A percentile compares a stretch with the other conserved stretches of the same genome.
phyloP scores from a whole-genome alignment of 2,113 vertebrate species.

The Carollia perspicillata region DNA sequence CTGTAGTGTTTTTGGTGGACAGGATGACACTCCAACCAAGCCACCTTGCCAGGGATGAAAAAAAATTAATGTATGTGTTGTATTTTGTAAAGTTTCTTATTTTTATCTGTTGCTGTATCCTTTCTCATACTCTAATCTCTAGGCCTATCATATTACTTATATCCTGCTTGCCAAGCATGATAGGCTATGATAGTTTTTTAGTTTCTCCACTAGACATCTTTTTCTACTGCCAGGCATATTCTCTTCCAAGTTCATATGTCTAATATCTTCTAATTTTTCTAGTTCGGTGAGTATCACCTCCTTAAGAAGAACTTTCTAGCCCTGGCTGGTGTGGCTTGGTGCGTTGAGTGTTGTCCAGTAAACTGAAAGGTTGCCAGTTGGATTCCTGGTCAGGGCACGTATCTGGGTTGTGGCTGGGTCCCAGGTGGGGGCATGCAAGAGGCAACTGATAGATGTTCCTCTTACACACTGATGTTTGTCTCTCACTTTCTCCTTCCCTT shows the following conservation, averaged over 20 bases:
- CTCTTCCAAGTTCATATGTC: neutral
- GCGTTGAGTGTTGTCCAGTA: too few species aligned
- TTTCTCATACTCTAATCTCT: neutral
- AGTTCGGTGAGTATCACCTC: neutral
- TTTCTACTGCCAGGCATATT: neutral
- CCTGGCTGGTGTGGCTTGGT: too few species aligned
- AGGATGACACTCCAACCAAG: too few species aligned
- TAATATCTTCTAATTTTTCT: neutral
- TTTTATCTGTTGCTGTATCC: neutral
- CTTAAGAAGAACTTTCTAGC: neutral
- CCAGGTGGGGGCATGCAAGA: too few species aligned
- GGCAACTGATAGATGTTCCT: too few species aligned
- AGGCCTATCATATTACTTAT: neutral
- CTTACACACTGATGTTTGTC: too few species aligned
- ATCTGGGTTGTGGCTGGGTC: too few species aligned
- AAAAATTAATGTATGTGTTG: neutral
- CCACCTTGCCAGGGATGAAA: neutral
- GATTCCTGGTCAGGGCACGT: too few species aligned
- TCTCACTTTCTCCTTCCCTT: too few species aligned
- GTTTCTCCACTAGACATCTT: neutral
- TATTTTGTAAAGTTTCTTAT: neutral
- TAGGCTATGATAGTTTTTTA: neutral
- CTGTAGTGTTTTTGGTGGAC: too few species aligned
- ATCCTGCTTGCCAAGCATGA: neutral
- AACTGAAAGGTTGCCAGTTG: too few species aligned